A percentile compares a stretch with the other conserved stretches of the same genome.
phyloP scores from a whole-genome alignment of 2,888 invertebrate species.

The Crematogaster levior region DNA sequence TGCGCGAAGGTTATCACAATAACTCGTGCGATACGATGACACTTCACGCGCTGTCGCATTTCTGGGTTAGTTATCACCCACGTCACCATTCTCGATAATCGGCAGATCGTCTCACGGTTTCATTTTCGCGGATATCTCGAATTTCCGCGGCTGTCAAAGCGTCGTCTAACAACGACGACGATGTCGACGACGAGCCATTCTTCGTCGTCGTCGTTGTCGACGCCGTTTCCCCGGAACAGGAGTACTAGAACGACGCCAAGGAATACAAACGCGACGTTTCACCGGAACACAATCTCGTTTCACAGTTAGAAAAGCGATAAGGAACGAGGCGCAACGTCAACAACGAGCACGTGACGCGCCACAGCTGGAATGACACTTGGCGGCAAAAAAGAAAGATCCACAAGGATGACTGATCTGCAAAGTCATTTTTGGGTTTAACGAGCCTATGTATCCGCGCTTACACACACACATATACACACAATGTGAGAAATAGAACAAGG shows the following conservation, averaged over 20 bases:
- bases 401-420: background rate
- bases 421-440: background rate
- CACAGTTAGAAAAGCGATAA: conserved; percentile 60
- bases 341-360: background rate
- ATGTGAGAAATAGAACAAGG: background rate
- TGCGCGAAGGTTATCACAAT: background rate
- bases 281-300: conserved; percentile 67
- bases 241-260: background rate
- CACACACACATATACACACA: background rate
- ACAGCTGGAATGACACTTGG: background rate
- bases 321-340: background rate
- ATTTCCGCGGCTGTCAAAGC: background rate
- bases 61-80: background rate
- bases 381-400: background rate
- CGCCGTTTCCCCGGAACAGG: background rate
- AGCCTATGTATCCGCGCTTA: background rate
- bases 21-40: background rate
- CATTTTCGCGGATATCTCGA: background rate
- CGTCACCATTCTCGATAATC: background rate
- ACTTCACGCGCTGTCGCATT: background rate
- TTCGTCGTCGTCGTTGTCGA: background rate
- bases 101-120: background rate
- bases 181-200: background rate
- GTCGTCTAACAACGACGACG: background rate
- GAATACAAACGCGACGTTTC: conserved; percentile 26